Conservation (phyloP, 2,797 vertebrate genomes). For the Dicrostonyx torquatus region DNA sequence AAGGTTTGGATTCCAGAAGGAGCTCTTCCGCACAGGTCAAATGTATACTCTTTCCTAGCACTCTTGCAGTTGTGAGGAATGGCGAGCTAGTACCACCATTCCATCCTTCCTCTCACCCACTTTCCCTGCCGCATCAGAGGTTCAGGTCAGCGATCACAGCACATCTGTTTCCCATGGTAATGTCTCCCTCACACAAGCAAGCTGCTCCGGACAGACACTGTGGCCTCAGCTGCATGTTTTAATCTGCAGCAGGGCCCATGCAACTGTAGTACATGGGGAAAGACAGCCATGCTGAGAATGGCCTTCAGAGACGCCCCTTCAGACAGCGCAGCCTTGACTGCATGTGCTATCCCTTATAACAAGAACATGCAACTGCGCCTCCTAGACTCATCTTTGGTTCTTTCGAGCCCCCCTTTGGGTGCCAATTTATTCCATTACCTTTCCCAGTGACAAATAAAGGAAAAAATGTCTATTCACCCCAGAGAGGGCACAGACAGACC, state of each 20-base stretch:
- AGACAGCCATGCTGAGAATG: neutral
- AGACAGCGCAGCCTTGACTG: neutral
- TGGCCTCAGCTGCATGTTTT: neutral
- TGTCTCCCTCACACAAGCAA: neutral
- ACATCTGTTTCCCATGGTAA: neutral
- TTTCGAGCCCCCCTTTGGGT: neutral
- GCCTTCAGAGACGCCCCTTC: neutral
- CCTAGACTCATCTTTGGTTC: neutral
- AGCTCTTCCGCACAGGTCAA: neutral
- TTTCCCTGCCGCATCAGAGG: neutral
- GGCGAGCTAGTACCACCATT: neutral
- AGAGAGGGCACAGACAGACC: neutral
- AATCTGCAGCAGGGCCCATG: neutral
- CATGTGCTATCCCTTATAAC: too few relatives aligned
- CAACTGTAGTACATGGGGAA: neutral
- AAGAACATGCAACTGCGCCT: neutral
- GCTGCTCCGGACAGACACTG: neutral
- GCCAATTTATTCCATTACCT: neutral
- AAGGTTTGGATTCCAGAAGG: neutral
- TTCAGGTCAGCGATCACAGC: too few relatives aligned
- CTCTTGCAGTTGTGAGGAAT: neutral
- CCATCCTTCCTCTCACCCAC: neutral
- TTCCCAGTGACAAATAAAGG: neutral
- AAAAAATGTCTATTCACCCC: neutral
- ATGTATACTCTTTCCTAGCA: neutral